These are phyloP conservation scores for Sebastes iracundus DNA, from an alignment of 2,797 vertebrate species.

Conservation along the genomic window DNA sequence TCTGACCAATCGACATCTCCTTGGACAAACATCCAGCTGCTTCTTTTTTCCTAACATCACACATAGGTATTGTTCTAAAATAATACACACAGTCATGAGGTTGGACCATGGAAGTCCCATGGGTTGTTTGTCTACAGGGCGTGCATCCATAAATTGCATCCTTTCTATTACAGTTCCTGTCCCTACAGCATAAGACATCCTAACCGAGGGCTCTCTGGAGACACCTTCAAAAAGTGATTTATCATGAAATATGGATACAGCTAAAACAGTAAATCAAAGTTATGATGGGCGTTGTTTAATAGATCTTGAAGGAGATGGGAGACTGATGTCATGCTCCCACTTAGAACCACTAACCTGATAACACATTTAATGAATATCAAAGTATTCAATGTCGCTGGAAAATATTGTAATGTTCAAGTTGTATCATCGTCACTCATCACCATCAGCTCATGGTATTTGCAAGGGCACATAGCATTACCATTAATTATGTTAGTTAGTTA, in stretches of 20 bases:
- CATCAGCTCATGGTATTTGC: neutral
- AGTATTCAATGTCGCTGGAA: neutral
- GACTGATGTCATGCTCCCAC: slow-evolving; percentile 30
- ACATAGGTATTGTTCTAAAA: slow-evolving; percentile 26
- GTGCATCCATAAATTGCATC: slow-evolving; percentile 47
- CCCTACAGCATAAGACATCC: slow-evolving; percentile 32
- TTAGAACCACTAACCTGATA: slow-evolving; percentile 16
- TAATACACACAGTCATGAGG: slow-evolving; percentile 13
- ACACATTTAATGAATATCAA: neutral
- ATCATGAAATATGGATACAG: slow-evolving; percentile 50
- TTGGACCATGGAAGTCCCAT: neutral
- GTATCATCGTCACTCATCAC: neutral
- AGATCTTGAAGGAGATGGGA: slow-evolving; percentile 23
- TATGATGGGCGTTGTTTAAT: slow-evolving; percentile 46
- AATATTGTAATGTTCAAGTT: neutral
- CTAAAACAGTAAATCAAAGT: slow-evolving; percentile 47
- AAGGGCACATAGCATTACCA: neutral
- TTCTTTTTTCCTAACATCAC: slow-evolving; percentile 27
- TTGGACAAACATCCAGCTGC: slow-evolving; percentile 46
- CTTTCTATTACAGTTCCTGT: slow-evolving; percentile 53
- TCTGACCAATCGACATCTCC: slow-evolving; percentile 58
- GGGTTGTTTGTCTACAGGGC: slow-evolving; percentile 31
- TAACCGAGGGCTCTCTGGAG: slow-evolving; percentile 45
- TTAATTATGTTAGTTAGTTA: neutral
- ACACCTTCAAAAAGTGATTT: slow-evolving; percentile 51